These are phyloP conservation scores for Catajapyx aquilonaris DNA, from an alignment of 1,140 invertebrate genomes.

Conservation along the genomic window DNA sequence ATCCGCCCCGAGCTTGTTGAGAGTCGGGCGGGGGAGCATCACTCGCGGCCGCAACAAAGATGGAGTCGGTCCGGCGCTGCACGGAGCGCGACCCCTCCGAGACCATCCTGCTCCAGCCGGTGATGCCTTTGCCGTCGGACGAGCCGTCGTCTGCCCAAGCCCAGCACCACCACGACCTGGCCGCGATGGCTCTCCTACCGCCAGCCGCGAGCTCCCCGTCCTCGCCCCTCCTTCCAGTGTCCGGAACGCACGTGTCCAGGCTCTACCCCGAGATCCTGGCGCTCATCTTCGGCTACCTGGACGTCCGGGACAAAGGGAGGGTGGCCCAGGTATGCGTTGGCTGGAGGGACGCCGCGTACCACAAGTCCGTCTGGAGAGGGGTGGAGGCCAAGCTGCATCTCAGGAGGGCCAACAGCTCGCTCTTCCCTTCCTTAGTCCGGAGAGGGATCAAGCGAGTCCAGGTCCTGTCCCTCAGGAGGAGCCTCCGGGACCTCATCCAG, in stretches of 20 bases:
- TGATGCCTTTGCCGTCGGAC: no score
- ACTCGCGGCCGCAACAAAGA: no score
- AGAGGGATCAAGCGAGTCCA: slow-evolving; percentile 74
- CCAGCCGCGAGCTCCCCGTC: no score
- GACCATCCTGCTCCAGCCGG: no score
- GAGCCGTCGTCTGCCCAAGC: no score
- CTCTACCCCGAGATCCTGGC: slow-evolving; percentile 82
- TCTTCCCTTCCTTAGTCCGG: slow-evolving; percentile 65
- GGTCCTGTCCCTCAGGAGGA: slow-evolving; percentile 61
- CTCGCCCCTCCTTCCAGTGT: background rate
- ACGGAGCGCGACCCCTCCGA: no score
- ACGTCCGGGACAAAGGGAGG: slow-evolving; percentile 66
- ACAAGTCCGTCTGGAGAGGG: slow-evolving; percentile 77
- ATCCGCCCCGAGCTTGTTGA: no score
- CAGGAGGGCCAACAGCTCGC: slow-evolving; percentile 43
- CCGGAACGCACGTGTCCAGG: slow-evolving; percentile 59
- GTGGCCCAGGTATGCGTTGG: slow-evolving; percentile 73
- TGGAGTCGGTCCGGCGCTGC: no score
- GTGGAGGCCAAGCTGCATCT: slow-evolving; percentile 79
- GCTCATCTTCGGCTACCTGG: slow-evolving; percentile 73
- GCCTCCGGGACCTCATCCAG: slow-evolving; percentile 64
- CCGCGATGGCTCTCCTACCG: no score
- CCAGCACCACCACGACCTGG: no score
- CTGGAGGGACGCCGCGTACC: slow-evolving; percentile 73
- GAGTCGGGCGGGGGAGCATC: no score